Evolutionary conservation across 1,140 invertebrate species (phyloP), one percentile per base, ranked within the genome.

Genomic region (Catajapyx aquilonaris): DNA sequence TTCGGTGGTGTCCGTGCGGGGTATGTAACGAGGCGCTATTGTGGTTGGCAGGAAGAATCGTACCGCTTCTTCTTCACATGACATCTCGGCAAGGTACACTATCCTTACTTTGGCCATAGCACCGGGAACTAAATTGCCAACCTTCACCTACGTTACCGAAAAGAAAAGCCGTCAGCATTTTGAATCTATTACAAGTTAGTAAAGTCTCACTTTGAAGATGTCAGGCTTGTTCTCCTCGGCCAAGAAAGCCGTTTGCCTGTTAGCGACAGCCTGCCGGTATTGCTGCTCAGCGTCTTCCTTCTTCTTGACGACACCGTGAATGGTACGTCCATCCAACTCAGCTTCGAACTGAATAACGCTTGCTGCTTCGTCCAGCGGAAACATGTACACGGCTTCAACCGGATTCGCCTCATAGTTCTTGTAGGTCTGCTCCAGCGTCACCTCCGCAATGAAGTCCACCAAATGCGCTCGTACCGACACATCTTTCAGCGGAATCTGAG

Each of bases 211-310:
- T 35, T 49, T 44, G 31, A 48, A 49, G 22, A 52, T 42, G 35
- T 42, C 60, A 5, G 57, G 56, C 32, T 51, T 54, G 40, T 55
- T 56, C 44, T 59, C 52, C 46, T 63, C 60, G 46, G 59, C 60
- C 5, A 65, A 46, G 43, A 64, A 64, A 2, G 60, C 62, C 5
- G 60, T 60, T 46, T 64, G 56, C 16, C 61, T 56, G 28, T 58
- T 48, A 42, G 53, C 45, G 23, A 64, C 48, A 11, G 61, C 61
- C 40, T 61, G 49, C 42, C 53, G 54, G 46, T 64, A 64, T 37
- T 61, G 57, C 19, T 44, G 44, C 33, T 55, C 52, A 4, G 61
- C 61, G 20, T 46, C 50, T 46, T 62, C 54, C 38, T 62, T 60
- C 38, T 61, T 58, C 42, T 65, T 63, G 30, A 62, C 59, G 33